Base-by-base conservation (phyloP, 2,113 vertebrate species). In the Chunga burmeisteri region DNA sequence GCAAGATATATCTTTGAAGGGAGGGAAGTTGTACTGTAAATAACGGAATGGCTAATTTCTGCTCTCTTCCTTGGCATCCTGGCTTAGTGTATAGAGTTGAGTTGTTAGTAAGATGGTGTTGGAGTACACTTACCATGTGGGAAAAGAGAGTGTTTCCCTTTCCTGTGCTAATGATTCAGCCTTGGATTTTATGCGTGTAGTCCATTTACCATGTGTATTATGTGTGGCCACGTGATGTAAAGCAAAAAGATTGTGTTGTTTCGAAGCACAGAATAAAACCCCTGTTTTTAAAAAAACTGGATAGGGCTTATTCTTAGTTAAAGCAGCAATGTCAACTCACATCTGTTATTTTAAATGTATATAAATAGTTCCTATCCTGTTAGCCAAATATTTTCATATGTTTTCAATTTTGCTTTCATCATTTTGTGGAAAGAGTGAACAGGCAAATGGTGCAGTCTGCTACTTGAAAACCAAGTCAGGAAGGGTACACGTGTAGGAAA, bases 341-440 rank as follows among this genome's bases (percentile, higher is more conserved):
- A 90, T 94, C 81, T 97, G 81, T 77, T 94, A 71, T 65, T 95
- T 92, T 81, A 86, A 81, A 88, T 40, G 26, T 81, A 83, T 61
- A 86, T 70, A 93, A 94, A 93, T 77, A 82, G 70, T 95, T 93
- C 27, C 32, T 77, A 25, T 90, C 46, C 58, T 79, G 32, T 87
- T 87, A 82, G 81, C 94, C 81, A 96, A 72, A 72, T 94, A 85
- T 70, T 94, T 87, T 96, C 70, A 52, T 90, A n/a, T 66, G 86
- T 81, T 95, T 96, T 91, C 65, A 72, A 85, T 97, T 97, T 82
- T 89, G n/a, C 53, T 89, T 84, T 94, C 62, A 73, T 92, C 34
- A 6, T 95, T 86, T 79, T 81, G 72, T 23, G 50, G 26, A 25
- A 87, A 87, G 90, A 96, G 21, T 46, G 73, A 94, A 32, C 44